These are phyloP conservation scores for Trypoxylon attenuatum DNA, from an alignment of 2,888 invertebrate genomes.

Conservation along the genomic window DNA sequence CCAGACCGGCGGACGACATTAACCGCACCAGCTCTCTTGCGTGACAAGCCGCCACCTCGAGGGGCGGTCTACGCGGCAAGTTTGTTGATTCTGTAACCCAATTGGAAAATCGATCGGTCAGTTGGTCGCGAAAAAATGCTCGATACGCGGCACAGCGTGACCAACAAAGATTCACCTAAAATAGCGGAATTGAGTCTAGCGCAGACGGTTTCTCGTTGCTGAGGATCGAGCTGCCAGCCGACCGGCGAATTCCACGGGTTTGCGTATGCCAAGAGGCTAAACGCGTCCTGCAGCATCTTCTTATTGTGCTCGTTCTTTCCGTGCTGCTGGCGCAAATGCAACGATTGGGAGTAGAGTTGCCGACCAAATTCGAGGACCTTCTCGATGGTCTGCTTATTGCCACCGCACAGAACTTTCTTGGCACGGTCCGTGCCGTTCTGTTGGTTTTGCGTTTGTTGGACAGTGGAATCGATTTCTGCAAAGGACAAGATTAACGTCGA, in stretches of 20 bases:
- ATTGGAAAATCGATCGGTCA: too few relatives aligned
- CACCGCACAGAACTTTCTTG: slow-evolving; percentile 79
- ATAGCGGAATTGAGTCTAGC: slow-evolving; percentile 98
- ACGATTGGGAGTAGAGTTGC: slow-evolving; percentile 94
- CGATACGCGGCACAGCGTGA: not conserved
- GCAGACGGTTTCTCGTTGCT: slow-evolving; percentile 95
- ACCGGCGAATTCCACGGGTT: slow-evolving; percentile 98
- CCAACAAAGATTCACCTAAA: slow-evolving; percentile 92
- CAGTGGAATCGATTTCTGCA: slow-evolving; percentile 78
- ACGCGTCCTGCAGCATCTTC: slow-evolving; percentile 97
- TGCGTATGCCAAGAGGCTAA: slow-evolving; percentile 97
- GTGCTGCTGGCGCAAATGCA: slow-evolving; percentile 86
- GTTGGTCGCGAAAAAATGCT: too few relatives aligned
- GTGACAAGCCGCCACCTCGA: slow-evolving; percentile 94
- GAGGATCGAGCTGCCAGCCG: slow-evolving; percentile 96
- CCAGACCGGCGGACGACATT: slow-evolving; percentile 92
- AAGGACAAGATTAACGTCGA: too few relatives aligned
- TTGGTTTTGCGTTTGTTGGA: too few relatives aligned
- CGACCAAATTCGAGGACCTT: slow-evolving; percentile 96
- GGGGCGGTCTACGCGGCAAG: slow-evolving; percentile 91
- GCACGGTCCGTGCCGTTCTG: slow-evolving; percentile 59
- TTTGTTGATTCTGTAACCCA: slow-evolving; percentile 88
- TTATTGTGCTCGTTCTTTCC: slow-evolving; percentile 89
- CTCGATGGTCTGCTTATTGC: slow-evolving; percentile 89
- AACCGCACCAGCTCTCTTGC: slow-evolving; percentile 90